These are phyloP conservation scores for Scaeva pyrastri DNA, from an alignment of 2,888 invertebrate species.

Conservation along the genomic window DNA sequence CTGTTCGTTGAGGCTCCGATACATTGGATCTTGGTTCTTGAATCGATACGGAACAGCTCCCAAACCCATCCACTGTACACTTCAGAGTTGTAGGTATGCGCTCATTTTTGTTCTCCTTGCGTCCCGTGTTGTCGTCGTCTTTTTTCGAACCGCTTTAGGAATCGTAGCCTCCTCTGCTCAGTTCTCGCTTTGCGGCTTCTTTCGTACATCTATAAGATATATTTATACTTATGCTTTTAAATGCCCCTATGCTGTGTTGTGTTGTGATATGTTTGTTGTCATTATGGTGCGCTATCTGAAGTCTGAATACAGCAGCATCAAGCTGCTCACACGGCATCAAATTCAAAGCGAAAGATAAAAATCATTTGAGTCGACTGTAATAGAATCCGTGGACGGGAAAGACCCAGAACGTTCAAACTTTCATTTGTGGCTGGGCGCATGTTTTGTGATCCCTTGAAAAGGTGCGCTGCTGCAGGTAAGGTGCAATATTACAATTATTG, in stretches of 20 bases:
- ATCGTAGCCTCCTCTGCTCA: slow-evolving; percentile 32
- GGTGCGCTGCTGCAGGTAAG: slow-evolving; percentile 57
- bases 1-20: slow-evolving; percentile 29
- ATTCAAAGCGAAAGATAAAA: slow-evolving; percentile 69
- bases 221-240: neutral
- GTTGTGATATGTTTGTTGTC: slow-evolving; percentile 71
- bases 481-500: slow-evolving; percentile 68
- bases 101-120: slow-evolving; percentile 45
- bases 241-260: slow-evolving; percentile 65
- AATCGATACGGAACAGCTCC: neutral
- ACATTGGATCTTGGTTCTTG: neutral
- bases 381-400: slow-evolving; percentile 18
- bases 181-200: slow-evolving; percentile 60
- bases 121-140: neutral
- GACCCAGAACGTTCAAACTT: slow-evolving; percentile 59
- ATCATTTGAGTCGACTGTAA: slow-evolving; percentile 66
- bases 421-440: slow-evolving; percentile 57
- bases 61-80: neutral
- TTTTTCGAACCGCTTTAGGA: slow-evolving; percentile 2
- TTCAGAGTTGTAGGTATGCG: slow-evolving; percentile 48
- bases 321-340: slow-evolving; percentile 61
- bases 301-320: slow-evolving; percentile 71
- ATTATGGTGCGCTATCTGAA: slow-evolving; percentile 70
- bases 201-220: slow-evolving; percentile 36
- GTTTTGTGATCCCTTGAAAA: slow-evolving; percentile 56